Conservation (phyloP, 2,113 vertebrate genomes). For the Dunckerocampus dactyliophorus region DNA sequence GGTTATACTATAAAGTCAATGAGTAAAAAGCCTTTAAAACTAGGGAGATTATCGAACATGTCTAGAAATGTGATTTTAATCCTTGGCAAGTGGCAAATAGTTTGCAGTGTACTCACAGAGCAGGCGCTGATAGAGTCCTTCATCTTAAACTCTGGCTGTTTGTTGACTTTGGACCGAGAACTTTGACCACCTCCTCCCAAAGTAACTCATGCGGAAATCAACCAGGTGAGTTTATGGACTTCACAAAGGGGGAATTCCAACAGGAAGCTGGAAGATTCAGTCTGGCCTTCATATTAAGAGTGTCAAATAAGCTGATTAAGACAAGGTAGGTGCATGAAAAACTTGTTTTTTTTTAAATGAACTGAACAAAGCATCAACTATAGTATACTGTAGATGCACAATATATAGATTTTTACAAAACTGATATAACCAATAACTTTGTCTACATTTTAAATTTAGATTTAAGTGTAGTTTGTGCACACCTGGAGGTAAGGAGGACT, state of each 20-base stretch:
- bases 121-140: conserved; percentile 78
- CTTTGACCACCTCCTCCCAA: conserved; percentile 57
- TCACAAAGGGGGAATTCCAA: conserved; percentile 42
- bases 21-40: too few species aligned
- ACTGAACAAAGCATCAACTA: neutral
- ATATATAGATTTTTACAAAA: too few species aligned
- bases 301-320: neutral
- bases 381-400: neutral
- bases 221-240: conserved; percentile 35
- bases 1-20: too few species aligned
- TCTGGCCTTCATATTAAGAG: neutral
- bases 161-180: conserved; percentile 67
- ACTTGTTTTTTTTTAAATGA: neutral
- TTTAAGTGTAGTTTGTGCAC: too few species aligned
- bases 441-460: too few species aligned
- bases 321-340: neutral
- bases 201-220: conserved; percentile 69
- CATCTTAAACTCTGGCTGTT: conserved; percentile 72
- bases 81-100: too few species aligned
- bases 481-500: too few species aligned
- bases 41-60: too few species aligned
- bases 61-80: too few species aligned
- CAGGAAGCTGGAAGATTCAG: neutral
- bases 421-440: too few species aligned
- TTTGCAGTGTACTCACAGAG: conserved; percentile 85